Percentiles rank a stretch among this genome's conserved stretches.
Evolutionary conservation across 2,797 vertebrate species (phyloP).

Genomic region (Lithobates pipiens): DNA sequence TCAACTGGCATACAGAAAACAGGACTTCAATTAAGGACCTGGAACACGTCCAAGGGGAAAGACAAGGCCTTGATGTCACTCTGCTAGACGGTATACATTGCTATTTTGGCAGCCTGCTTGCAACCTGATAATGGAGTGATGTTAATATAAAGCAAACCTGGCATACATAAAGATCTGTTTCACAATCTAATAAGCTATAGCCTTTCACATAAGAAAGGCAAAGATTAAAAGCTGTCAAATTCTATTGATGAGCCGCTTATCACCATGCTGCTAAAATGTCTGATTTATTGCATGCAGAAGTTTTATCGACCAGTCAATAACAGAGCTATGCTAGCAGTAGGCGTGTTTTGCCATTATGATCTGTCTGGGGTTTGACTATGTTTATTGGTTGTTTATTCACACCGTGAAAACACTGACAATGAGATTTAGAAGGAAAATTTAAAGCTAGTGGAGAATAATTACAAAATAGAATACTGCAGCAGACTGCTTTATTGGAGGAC

Average conservation of each 20-base stretch:
- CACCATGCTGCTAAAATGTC: conserved; percentile 1
- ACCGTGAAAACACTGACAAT: neutral
- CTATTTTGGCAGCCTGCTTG: conserved; percentile 71
- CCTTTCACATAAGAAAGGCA: conserved; percentile 35
- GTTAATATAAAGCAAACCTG: conserved; percentile 70
- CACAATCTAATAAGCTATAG: conserved; percentile 36
- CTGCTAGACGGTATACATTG: conserved; percentile 71
- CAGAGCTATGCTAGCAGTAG: neutral
- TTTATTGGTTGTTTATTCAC: neutral
- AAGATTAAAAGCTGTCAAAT: conserved; percentile 50
- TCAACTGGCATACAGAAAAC: conserved; percentile 70
- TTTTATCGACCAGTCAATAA: conserved; percentile 9
- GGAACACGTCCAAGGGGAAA: conserved; percentile 72
- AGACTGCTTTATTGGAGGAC: neutral
- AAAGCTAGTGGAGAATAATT: neutral
- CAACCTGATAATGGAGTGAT: conserved; percentile 74
- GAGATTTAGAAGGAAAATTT: neutral
- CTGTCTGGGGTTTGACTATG: neutral
- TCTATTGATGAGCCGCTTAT: conserved; percentile 26
- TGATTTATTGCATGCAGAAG: conserved; percentile 5
- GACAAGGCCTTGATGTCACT: conserved; percentile 69
- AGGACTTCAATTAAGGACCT: conserved; percentile 75
- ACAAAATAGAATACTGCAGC: neutral
- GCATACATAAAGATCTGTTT: conserved; percentile 13
- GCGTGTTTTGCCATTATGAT: neutral